Evolutionary conservation across 2,797 vertebrate genomes (phyloP), one percentile per base, ranked within the genome.

Genomic region (Microctenopoma lineatum): DNA sequence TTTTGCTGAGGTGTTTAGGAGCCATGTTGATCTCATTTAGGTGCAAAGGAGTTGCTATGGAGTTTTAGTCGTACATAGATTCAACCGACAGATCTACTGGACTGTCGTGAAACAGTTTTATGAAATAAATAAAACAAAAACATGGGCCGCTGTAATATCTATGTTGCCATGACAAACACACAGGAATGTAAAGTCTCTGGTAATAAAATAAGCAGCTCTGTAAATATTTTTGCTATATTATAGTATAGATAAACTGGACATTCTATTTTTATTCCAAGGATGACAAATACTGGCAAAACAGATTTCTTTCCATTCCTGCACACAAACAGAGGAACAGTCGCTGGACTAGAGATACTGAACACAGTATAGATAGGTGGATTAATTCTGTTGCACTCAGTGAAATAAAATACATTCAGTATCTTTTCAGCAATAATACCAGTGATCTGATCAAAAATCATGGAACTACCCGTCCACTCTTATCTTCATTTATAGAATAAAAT

Each of bases 371-470:
- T 46, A 74, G 39, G 45, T 46, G 45, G 45, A 78, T 77, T 47
- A 75, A 70, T 66, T 70, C 39, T 39, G 73, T 79, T 76, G 73
- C 75, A 83, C 84, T 67, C 75, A 58, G 77, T 74, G 57, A 84
- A 86, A 73, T 81, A 7, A 84, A 86, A 86, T 86, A 91, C 85
- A 91, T 88, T 91, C 87, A 83, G 54, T 69, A 66, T 42, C 66
- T 76, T 70, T 61, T 53, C 55, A 65, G 59, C 54, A 46, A 58
- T 69, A 77, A 68, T 62, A 66, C 47, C 59, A 47, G 50, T 48
- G 45, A 67, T 69, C 57, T 66, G 38, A 75, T 69, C 50, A n/a
- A 10, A 42, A 82, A 80, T 70, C 13, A 62, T 27, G 26, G 16
- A 46, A 63, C 34, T 2, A 56, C 8, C 32, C 14, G 4, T 50